Conservation (phyloP, 2,113 vertebrate genomes). For the Rhynchomys soricoides region DNA sequence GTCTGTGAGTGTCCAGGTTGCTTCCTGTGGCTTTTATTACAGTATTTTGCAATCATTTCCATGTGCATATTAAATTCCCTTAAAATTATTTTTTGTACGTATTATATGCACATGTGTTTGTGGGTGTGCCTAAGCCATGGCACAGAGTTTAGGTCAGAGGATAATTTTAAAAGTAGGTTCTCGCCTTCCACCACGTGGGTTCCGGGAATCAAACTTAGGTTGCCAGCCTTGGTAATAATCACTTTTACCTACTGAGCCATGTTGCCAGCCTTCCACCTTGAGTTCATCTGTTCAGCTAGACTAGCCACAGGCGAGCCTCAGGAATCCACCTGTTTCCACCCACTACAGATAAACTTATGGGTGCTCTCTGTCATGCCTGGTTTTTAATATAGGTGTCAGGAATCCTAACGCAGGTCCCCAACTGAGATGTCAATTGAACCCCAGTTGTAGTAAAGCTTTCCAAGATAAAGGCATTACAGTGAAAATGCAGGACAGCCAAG, state of each 20-base stretch:
- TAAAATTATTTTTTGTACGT: background rate
- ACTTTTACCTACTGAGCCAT: background rate
- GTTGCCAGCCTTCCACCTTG: background rate
- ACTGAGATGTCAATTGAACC: background rate
- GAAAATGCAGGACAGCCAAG: background rate
- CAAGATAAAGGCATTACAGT: accelerated
- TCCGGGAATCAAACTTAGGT: background rate
- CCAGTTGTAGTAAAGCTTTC: too few relatives aligned
- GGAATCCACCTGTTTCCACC: background rate
- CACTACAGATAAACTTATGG: too few relatives aligned
- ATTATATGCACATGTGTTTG: background rate
- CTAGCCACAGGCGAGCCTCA: background rate
- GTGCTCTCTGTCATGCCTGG: background rate
- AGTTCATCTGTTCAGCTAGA: background rate
- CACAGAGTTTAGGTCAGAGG: background rate
- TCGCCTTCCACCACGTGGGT: background rate
- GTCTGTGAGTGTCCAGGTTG: conserved; percentile 9
- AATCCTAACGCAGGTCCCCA: background rate
- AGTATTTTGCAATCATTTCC: conserved; percentile 50
- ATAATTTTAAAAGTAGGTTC: too few relatives aligned
- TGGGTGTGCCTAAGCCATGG: background rate
- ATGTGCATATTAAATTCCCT: background rate
- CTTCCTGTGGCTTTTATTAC: conserved; percentile 67
- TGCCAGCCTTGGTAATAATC: background rate
- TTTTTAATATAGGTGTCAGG: too few relatives aligned